Evolutionary conservation across 2,113 vertebrate genomes (phyloP), one percentile per base, ranked within the genome.

Genomic region (Elanus axillaris): DNA sequence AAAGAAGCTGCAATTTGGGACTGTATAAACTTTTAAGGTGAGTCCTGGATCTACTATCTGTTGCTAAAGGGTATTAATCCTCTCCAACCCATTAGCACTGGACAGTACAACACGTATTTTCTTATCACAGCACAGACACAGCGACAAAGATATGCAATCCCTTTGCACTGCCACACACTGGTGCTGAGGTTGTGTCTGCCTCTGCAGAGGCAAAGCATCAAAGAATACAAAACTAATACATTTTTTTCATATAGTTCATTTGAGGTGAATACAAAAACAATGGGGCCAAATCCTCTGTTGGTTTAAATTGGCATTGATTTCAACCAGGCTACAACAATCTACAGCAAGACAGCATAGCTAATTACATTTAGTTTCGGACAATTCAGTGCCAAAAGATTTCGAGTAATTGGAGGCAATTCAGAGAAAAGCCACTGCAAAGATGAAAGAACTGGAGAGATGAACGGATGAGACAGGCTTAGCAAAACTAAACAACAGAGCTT

Each of bases 251-350:
- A 50, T 27, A 80, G 43, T 14, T 81, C 21, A 59, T 86, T 32
- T 94, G 43, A 90, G 34, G 31, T 50, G 40, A 83, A 68, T 55
- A 66, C 8, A 40, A 86, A 92, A 76, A 7, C 20, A 79, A 90
- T 26, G 68, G 34, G 36, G 56, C 16, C 64, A 93, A 60, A 84
- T 55, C 20, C 21, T 89, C 84, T 83, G 22, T 63, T 95, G 50
- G n/a, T 86, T 94, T 92, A 83, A 88, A 92, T 27, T 63, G 68
- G 34, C 83, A 91, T 78, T 83, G 79, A 92, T 86, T 90, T 97
- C 72, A 96, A 62, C 12, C 13, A 72, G 34, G 60, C 50, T 84
- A 47, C 47, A 88, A 74, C 55, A 73, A 86, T 63, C 86, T 91
- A 68, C 43, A 86, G 53, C 31, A 87, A 72, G 25, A 96, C 8